Evolutionary conservation across 2,888 invertebrate species (phyloP).

Genomic region (Phyllotreta striolata): DNA sequence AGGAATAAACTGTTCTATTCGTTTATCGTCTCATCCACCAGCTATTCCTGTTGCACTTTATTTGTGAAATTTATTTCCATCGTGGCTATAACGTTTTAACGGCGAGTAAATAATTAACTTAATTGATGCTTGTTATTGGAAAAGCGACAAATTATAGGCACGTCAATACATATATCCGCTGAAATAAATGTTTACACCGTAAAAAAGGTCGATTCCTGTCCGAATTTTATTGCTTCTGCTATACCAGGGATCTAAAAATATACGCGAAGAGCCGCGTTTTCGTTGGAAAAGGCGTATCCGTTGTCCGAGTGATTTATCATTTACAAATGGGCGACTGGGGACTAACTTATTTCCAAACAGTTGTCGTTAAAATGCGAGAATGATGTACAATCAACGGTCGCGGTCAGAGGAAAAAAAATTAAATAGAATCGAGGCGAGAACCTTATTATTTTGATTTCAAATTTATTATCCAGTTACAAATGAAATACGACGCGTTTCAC

Average conservation of each 20-base stretch:
- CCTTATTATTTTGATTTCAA: too few relatives aligned
- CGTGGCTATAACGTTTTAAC: too few relatives aligned
- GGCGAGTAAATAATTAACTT: too few relatives aligned
- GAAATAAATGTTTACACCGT: conserved; percentile 8
- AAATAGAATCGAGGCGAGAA: background rate
- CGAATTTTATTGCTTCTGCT: conserved; percentile 15
- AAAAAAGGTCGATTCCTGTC: background rate
- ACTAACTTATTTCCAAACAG: conserved; percentile 27
- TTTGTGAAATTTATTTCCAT: too few relatives aligned
- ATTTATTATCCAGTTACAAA: too few relatives aligned
- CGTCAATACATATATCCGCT: background rate
- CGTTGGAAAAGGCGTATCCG: conserved; percentile 26
- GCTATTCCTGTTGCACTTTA: too few relatives aligned
- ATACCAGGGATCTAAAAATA: conserved; percentile 30
- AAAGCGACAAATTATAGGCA: too few relatives aligned
- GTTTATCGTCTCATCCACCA: too few relatives aligned
- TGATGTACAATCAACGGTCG: conserved; percentile 2
- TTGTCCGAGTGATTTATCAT: conserved; percentile 29
- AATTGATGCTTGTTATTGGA: too few relatives aligned
- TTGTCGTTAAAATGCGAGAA: conserved; percentile 23
- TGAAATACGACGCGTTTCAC: background rate
- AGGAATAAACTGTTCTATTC: too few relatives aligned
- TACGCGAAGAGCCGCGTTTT: conserved; percentile 15
- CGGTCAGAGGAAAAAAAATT: conserved; percentile 16
- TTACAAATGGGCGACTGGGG: conserved; percentile 31